Conservation (phyloP, 2,113 vertebrate genomes). For the Chaenocephalus aceratus region DNA sequence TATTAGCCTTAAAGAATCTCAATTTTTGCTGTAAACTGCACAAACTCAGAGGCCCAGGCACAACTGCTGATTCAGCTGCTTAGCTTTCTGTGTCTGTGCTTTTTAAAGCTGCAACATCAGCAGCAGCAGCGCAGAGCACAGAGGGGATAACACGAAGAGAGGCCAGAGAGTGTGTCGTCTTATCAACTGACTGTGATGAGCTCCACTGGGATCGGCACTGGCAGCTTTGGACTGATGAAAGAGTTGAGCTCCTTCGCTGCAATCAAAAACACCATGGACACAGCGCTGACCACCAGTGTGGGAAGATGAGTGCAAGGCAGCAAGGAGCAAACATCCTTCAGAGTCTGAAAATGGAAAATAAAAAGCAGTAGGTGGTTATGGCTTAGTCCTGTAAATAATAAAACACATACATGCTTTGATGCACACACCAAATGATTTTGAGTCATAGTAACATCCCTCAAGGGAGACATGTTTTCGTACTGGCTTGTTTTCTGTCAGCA, state of each 20-base stretch:
- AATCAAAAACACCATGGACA: conserved; percentile 87
- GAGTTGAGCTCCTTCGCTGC: conserved; percentile 90
- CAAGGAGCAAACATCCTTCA: conserved; percentile 87
- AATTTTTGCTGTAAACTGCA: conserved; percentile 59
- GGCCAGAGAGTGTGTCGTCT: conserved; percentile 39
- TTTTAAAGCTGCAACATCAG: conserved; percentile 58
- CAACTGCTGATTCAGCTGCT: conserved; percentile 64
- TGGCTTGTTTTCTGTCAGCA: too few relatives aligned
- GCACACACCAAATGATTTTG: not conserved
- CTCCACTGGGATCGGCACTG: conserved; percentile 92
- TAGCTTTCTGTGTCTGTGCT: conserved; percentile 50
- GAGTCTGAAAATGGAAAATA: conserved; percentile 79
- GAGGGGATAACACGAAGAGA: conserved; percentile 27
- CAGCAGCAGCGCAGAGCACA: conserved; percentile 29
- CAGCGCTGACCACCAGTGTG: conserved; percentile 86
- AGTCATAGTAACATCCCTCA: not conserved
- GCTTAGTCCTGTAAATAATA: not conserved
- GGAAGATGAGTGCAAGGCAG: conserved; percentile 87
- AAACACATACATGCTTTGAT: not conserved
- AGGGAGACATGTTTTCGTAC: too few relatives aligned
- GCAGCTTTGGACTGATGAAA: conserved; percentile 83
- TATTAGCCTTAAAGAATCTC: conserved; percentile 53
- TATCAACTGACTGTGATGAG: conserved; percentile 88
- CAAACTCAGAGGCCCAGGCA: conserved; percentile 25
- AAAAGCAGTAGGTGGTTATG: not conserved